These are phyloP conservation scores for Helogale parvula DNA, from an alignment of 2,113 vertebrate genomes.

Conservation along the genomic window DNA sequence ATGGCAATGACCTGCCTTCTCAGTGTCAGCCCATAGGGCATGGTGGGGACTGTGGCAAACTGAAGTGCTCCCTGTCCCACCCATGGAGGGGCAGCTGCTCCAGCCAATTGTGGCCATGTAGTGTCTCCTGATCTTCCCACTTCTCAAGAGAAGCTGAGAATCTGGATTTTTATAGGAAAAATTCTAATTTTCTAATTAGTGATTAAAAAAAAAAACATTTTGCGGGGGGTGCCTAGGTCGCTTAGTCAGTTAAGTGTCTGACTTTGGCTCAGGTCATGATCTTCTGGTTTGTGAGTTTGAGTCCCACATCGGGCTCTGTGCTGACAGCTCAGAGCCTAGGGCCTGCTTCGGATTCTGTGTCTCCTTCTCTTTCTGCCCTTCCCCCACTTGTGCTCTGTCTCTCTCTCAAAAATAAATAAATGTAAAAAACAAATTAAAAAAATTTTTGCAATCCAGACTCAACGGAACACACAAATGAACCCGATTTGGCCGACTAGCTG, in stretches of 20 bases:
- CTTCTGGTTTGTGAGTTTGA: no score
- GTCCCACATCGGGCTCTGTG: no score
- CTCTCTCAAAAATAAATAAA: no score
- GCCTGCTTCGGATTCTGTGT: no score
- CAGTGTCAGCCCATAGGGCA: background rate
- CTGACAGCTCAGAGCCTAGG: no score
- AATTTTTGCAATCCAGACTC: background rate
- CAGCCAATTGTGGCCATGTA: background rate
- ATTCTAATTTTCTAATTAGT: background rate
- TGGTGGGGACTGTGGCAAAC: background rate
- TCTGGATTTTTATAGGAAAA: background rate
- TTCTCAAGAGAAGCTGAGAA: constrained; percentile 41
- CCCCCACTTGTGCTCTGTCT: no score
- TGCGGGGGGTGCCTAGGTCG: no score
- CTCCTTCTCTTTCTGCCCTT: no score
- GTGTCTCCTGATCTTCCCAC: background rate
- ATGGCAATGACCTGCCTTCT: background rate
- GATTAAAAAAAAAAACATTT: no score
- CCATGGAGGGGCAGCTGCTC: background rate
- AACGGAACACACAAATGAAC: background rate
- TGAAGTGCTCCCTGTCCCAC: background rate
- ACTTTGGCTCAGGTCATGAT: no score
- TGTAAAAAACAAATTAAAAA: background rate
- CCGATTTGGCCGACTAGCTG: background rate
- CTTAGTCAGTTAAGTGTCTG: no score